phyloP scores from a whole-genome alignment of 2,797 vertebrate species.

The Acrossocheilus wenchowensis region DNA sequence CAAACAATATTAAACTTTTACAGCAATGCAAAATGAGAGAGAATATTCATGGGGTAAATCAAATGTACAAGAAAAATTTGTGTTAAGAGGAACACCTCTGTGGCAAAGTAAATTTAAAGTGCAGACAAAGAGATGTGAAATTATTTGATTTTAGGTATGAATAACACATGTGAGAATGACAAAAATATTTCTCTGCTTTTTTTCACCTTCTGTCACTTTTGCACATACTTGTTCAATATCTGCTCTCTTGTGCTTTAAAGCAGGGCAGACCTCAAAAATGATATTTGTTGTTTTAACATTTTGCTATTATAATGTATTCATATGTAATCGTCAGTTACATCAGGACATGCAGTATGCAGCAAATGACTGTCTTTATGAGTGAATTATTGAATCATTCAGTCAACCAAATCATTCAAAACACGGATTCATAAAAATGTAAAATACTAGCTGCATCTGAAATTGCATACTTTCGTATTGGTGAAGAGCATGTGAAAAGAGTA shows the following conservation, averaged over 20 bases:
- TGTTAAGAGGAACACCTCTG: not conserved
- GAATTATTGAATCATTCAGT: no score
- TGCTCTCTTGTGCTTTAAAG: not conserved
- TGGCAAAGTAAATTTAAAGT: not conserved
- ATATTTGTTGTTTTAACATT: not conserved
- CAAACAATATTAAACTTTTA: conserved; percentile 20
- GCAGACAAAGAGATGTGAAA: not conserved
- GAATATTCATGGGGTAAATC: conserved; percentile 5
- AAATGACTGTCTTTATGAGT: no score
- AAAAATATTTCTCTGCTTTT: not conserved
- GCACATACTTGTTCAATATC: not conserved
- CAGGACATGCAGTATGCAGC: not conserved
- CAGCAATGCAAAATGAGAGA: conserved; percentile 8
- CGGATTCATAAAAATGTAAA: not conserved
- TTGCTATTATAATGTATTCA: not conserved
- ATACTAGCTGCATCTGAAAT: not conserved
- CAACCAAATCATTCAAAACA: no score
- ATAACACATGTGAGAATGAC: not conserved
- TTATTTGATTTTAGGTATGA: not conserved
- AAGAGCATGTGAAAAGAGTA: not conserved
- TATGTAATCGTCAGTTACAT: not conserved
- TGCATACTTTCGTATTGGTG: no score
- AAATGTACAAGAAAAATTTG: not conserved
- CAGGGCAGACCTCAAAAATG: not conserved
- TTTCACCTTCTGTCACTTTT: not conserved